Base-by-base conservation (phyloP, 2,888 invertebrate genomes). In the Tenthredo notha region DNA sequence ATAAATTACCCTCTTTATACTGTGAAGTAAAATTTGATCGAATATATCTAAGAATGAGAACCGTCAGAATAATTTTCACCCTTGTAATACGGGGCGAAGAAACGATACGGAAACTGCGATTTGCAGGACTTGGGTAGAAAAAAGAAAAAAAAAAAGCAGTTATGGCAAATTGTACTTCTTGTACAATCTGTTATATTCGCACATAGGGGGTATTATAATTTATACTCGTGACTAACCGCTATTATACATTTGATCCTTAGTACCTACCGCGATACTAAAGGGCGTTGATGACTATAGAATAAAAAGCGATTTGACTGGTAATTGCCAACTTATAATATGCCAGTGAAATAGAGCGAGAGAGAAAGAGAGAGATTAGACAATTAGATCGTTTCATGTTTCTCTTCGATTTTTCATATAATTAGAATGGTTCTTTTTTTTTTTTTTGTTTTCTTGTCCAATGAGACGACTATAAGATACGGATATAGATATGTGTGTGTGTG, bases 121-220 rank as follows among this genome's bases (percentile, higher is more conserved):
- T 37, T 37, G 0, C 37, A 37, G 37, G 37, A 37, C 37, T 37
- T 37, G 37, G 2, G 5, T 4, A 4, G 4, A 67, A 67, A 67
- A 67, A 4, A 4, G 5, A 33, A 67, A 67, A 67, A 67, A 15
- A 4, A 0, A 4, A 33, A 67, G 33, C 33, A 67, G 29, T 29
- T 5, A 67, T 67, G 67, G 67, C 67, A 67, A 67, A 67, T 67
- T 67, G 67, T 67, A 33, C 67, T 67, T 67, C 67, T 67, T 12
- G 12, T 67, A 67, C 18, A 67, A 67, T 67, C 67, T 12, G 33
- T 33, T 67, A 15, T 58, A 58, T 15, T 7, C 33, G 3, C 6
- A 67, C 29, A 67, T 33, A 25, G 33, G 4, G 33, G 33, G 6
- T 7, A 29, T 67, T 33, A 12, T 67, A 12, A 67, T 67, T 33